Percentiles rank a stretch among this genome's conserved stretches.
Conservation (phyloP, 1,140 invertebrate genomes). For the Pseudomyrmex pallidus region DNA sequence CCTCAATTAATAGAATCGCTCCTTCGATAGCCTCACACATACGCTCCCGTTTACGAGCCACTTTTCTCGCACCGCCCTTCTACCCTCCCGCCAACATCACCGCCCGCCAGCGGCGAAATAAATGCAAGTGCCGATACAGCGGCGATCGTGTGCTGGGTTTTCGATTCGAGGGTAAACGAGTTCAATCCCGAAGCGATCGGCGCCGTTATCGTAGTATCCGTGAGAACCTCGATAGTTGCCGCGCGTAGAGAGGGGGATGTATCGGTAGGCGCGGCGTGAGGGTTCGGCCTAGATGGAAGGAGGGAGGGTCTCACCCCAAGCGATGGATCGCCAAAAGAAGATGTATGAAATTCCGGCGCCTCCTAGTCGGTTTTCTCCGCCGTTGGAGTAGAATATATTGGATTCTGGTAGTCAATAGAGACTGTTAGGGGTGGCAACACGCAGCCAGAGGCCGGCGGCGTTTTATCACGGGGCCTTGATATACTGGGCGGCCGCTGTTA, state of each 20-base stretch:
- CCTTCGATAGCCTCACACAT: slow-evolving; percentile 9
- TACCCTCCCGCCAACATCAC: background rate
- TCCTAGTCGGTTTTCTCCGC: slow-evolving; percentile 83
- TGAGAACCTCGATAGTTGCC: slow-evolving; percentile 65
- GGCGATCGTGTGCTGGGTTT: slow-evolving; percentile 55
- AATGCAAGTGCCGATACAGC: slow-evolving; percentile 60
- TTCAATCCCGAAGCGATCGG: slow-evolving; percentile 78
- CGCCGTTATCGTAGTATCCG: slow-evolving; percentile 74
- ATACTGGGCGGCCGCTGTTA: slow-evolving; percentile 84
- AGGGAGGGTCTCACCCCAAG: slow-evolving; percentile 66
- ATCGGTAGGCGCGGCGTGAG: slow-evolving; percentile 22
- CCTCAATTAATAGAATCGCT: slow-evolving; percentile 58
- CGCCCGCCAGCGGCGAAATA: slow-evolving; percentile 48
- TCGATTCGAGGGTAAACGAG: slow-evolving; percentile 68
- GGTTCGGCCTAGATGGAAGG: background rate
- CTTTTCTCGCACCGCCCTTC: slow-evolving; percentile 23
- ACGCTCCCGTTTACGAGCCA: slow-evolving; percentile 46
- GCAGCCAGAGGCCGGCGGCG: slow-evolving; percentile 82
- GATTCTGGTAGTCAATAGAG: slow-evolving; percentile 85
- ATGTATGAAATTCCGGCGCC: slow-evolving; percentile 85
- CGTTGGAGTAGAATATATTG: slow-evolving; percentile 84
- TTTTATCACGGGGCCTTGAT: slow-evolving; percentile 85
- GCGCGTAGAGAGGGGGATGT: slow-evolving; percentile 58
- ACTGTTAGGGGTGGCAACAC: slow-evolving; percentile 84
- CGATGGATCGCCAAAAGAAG: slow-evolving; percentile 80